Base-by-base conservation (phyloP, 2,888 invertebrate species). In the Cartodere bifasciata region DNA sequence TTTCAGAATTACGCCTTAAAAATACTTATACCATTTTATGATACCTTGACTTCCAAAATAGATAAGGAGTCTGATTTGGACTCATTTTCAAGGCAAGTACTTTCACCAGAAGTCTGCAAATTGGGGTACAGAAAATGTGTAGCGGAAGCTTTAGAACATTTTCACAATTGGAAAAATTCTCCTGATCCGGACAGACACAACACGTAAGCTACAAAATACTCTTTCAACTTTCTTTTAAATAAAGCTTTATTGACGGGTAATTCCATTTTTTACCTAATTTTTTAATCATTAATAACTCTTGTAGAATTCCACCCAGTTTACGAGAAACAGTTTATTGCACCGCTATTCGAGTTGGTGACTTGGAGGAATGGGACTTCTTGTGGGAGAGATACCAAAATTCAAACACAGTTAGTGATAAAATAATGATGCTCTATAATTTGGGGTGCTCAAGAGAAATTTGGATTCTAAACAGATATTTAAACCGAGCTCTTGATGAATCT, bases 361-460 rank as follows among this genome's bases (percentile, higher is more conserved):
- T 82, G 41, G 65, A 69, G 1, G 88, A 90, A 52, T 94, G 92
- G 92, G 72, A 83, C 39, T 92, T 91, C 54, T 79, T 82, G 1
- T 88, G 86, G 75, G 67, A 81, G 26, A 67, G 81, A 16, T 91
- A 84, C 53, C 55, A 70, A 20, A 70, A 69, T 3, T 74, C 84
- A 2, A 78, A 78, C 39, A 77, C 85, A 0, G 85, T 85, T 0
- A 77, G 82, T 0, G 91, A 92, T 54, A 75, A 85, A 45, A 80
- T 80, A 41, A 64, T 79, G 5, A 60, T 92, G 5, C 63, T 91
- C 9, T 69, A 68, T 4, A 79, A 85, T 0, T 62, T 94, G 9
- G 84, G 86, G 0, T 92, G 92, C 49, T 78, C 84, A 0, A 65
- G 76, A 34, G 79, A 88, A 42, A 75, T 80, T 0, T 90, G 90